A percentile compares a stretch with the other conserved stretches of the same genome.
Conservation (phyloP, 2,113 vertebrate species). For the Sinocyclocheilus rhinocerous region DNA sequence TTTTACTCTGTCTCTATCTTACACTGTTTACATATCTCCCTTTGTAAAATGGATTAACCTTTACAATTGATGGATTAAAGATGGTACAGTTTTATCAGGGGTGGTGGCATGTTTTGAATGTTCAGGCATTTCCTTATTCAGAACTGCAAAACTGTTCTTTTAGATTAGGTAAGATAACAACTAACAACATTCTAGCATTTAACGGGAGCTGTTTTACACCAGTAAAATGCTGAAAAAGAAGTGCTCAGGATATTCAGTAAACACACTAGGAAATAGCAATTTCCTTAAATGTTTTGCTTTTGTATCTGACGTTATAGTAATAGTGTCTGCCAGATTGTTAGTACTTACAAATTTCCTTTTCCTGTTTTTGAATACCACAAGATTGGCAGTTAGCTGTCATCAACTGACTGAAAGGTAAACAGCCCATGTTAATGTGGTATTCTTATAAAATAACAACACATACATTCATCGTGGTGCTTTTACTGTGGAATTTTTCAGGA, state of each 20-base stretch:
- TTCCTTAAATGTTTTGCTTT: neutral
- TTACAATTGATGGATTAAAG: neutral
- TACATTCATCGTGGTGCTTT: neutral
- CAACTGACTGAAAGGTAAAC: neutral
- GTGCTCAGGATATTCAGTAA: neutral
- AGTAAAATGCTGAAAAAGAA: neutral
- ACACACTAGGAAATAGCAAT: neutral
- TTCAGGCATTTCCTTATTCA: slow-evolving; percentile 12
- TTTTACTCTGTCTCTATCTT: neutral
- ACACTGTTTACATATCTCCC: neutral
- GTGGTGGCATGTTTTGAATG: neutral
- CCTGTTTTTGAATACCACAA: slow-evolving; percentile 9
- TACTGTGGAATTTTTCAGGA: too few relatives aligned
- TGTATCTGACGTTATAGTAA: neutral
- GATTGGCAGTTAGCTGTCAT: neutral
- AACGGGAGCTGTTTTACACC: neutral
- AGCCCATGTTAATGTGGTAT: neutral
- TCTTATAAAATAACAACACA: neutral
- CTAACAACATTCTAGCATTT: neutral
- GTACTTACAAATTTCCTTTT: slow-evolving; percentile 17
- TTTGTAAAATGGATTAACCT: neutral
- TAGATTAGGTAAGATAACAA: neutral
- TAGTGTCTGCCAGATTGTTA: neutral
- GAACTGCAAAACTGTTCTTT: neutral
- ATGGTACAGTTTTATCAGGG: neutral